Evolutionary conservation across 1,140 invertebrate genomes (phyloP).

Genomic region (Mya arenaria): DNA sequence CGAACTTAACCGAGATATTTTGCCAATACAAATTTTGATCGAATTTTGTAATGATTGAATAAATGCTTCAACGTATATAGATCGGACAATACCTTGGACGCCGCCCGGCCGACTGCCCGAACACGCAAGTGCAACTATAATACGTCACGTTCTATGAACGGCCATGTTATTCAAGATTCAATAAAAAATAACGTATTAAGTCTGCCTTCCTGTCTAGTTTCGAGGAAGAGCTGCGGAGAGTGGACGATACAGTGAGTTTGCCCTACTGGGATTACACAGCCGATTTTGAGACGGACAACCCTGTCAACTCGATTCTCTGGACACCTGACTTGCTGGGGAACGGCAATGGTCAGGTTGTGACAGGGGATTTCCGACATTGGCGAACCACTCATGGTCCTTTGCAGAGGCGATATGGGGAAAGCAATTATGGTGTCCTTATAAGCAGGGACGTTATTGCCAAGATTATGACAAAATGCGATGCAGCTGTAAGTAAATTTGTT

Average conservation of each 20-base stretch:
- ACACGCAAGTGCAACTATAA: not conserved
- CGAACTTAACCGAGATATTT: too few relatives aligned
- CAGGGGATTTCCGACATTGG: constrained; percentile 74
- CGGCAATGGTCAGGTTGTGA: constrained; percentile 76
- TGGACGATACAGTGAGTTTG: constrained; percentile 67
- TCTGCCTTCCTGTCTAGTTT: constrained; percentile 47
- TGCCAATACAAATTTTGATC: not conserved
- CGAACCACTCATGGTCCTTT: constrained; percentile 1
- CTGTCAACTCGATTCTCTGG: constrained; percentile 76
- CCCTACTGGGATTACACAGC: constrained; percentile 80
- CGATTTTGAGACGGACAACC: constrained; percentile 73
- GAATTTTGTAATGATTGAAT: not conserved
- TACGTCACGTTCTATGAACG: not conserved
- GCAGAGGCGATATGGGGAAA: constrained; percentile 34
- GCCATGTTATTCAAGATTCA: not conserved
- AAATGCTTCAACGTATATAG: not conserved
- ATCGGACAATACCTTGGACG: not conserved
- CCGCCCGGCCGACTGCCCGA: not conserved
- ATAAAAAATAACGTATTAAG: not conserved
- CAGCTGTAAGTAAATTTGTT: not conserved
- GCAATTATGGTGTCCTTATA: constrained; percentile 26
- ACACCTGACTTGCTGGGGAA: constrained; percentile 75
- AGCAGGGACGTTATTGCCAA: not conserved
- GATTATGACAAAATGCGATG: constrained; percentile 24
- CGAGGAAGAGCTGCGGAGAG: constrained; percentile 62